Base-by-base conservation (phyloP, 2,888 invertebrate genomes). In the Melieria omissa region DNA sequence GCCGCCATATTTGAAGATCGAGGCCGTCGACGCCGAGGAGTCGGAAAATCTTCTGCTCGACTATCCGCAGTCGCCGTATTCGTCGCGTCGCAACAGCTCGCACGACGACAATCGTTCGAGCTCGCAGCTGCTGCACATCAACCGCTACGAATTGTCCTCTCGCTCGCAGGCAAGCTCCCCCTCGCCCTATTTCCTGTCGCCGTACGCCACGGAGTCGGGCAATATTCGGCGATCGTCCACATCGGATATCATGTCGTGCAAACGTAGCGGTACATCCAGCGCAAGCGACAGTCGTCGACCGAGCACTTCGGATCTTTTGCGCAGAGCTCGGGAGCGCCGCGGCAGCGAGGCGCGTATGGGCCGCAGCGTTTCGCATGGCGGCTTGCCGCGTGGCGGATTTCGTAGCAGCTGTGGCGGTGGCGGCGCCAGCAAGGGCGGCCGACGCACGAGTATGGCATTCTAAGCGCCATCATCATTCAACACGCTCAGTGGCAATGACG, bases 381-480 rank as follows among this genome's bases (percentile, higher is more conserved):
- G 86, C 29, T 71, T 86, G 70, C 80, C 84, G 52, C 78, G 86
- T 29, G 85, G 85, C 63, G 83, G 82, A 5, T 77, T 77, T 76
- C 79, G 82, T 42, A 79, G 82, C 41, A 77, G 77, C 44, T 77
- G 79, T 42, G 80, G 79, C 65, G 74, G 77, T 49, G 77, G 76
- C 29, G 81, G 82, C 45, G 81, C 82, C 42, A 81, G 81, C 41
- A 79, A 76, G 42, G 77, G 75, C 5, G 86, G 83, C 10, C 80
- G 87, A 61, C 84, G 87, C 16, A 86, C 86, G 14, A 87, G 87
- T 77, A 87, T 87, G 82, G 87, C 87, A 54, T 87, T 84, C 76
- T 86, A 82, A 76, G 60, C 3, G 29, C 29, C 1, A 29, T 1
- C 29, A 29, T 1, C 29, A 29, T n/a, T n/a, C n/a, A 29, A 3